Evolutionary conservation across 2,888 invertebrate genomes (phyloP).

Genomic region (Thyatira batis): DNA sequence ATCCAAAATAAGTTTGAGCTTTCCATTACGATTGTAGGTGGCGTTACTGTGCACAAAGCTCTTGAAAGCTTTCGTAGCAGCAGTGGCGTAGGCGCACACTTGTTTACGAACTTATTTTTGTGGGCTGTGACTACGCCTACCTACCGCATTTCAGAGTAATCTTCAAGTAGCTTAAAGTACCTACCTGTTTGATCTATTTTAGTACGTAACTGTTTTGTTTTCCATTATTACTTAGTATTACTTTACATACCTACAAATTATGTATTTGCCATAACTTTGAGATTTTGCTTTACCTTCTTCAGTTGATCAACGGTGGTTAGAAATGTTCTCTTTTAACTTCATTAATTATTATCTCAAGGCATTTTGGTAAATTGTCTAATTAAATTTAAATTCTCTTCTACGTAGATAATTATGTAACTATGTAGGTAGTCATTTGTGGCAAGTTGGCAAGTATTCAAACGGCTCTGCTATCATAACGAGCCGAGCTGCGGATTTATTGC

Average conservation of each 20-base stretch:
- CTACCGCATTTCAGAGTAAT: not conserved
- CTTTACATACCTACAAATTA: no score
- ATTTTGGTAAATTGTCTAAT: not conserved
- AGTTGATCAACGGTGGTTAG: not conserved
- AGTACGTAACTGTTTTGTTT: not conserved
- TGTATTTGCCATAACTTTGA: not conserved
- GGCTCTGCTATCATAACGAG: conserved; percentile 64
- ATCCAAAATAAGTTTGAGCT: conserved; percentile 9
- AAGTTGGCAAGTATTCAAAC: conserved; percentile 74
- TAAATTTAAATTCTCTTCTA: not conserved
- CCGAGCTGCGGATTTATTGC: conserved; percentile 64
- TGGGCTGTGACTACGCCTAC: conserved; percentile 1
- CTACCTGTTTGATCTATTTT: not conserved
- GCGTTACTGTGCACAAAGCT: conserved; percentile 41
- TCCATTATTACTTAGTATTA: not conserved
- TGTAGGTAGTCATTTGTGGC: conserved; percentile 50
- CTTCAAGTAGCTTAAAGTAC: not conserved
- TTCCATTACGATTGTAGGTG: conserved; percentile 43
- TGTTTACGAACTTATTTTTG: conserved; percentile 35
- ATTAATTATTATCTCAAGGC: not conserved
- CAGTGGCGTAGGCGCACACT: conserved; percentile 27
- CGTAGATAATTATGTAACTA: conserved; percentile 14
- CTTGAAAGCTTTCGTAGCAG: conserved; percentile 12
- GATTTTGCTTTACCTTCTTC: not conserved
- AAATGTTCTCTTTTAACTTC: not conserved